Percentiles rank a stretch among this genome's conserved stretches.
Evolutionary conservation across 2,797 vertebrate species (phyloP).

Genomic region (Alectoris magna): DNA sequence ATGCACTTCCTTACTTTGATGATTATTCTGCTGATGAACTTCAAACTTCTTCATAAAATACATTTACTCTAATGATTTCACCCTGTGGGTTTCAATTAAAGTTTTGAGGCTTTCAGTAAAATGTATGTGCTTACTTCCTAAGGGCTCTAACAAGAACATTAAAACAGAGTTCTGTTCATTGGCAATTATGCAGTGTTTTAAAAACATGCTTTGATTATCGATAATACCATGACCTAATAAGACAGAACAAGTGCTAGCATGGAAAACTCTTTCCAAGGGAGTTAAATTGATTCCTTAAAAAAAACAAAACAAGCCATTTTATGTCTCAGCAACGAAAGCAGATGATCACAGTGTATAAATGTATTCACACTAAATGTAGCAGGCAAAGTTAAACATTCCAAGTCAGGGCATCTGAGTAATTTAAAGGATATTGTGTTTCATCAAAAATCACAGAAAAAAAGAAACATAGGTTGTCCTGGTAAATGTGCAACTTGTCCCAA

Average conservation of each 20-base stretch:
- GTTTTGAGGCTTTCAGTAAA: neutral
- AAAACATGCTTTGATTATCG: neutral
- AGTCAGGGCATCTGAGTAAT: neutral
- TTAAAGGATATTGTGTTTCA: neutral
- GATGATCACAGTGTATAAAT: neutral
- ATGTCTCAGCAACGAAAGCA: neutral
- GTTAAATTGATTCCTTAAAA: neutral
- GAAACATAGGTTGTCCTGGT: neutral
- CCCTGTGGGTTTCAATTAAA: neutral
- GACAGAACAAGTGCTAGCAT: neutral
- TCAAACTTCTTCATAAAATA: neutral
- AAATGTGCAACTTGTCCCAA: neutral
- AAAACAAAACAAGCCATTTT: too few relatives aligned
- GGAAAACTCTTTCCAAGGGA: neutral
- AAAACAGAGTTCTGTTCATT: neutral
- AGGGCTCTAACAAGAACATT: neutral
- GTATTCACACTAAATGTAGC: neutral
- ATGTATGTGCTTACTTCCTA: neutral
- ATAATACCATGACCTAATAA: neutral
- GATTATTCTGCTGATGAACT: neutral
- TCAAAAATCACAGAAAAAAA: neutral
- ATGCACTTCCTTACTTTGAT: neutral
- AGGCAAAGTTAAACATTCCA: neutral
- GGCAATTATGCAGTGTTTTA: neutral
- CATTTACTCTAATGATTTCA: neutral